These are phyloP conservation scores for Panthera leo DNA, from an alignment of 2,113 vertebrate species.

Conservation along the genomic window DNA sequence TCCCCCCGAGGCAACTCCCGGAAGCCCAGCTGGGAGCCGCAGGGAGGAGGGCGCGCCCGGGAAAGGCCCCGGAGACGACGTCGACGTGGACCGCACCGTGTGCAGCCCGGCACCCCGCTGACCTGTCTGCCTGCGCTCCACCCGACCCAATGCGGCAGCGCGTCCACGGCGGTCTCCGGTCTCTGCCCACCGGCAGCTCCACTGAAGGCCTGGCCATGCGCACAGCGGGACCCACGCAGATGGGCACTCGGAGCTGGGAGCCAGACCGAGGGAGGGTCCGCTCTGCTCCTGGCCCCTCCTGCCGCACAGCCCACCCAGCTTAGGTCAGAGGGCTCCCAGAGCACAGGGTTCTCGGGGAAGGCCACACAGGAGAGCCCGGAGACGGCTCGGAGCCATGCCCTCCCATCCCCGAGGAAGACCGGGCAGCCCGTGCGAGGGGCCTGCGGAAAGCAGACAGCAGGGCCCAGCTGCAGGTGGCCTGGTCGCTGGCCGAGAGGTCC, in stretches of 20 bases:
- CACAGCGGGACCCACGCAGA: not conserved
- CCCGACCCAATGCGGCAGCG: fast-evolving
- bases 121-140: not conserved
- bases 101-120: not conserved
- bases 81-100: not conserved
- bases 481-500: not conserved
- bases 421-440: not conserved
- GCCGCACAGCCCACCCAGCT: not conserved
- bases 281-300: not conserved
- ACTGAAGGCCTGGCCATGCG: not conserved
- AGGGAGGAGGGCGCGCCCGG: not conserved
- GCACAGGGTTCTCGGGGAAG: not conserved
- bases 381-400: fast-evolving
- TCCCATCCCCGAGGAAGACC: not conserved
- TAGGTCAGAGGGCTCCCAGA: not conserved
- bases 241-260: not conserved
- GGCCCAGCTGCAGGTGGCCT: not conserved
- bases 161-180: no score
- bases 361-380: not conserved
- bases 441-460: not conserved
- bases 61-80: not conserved
- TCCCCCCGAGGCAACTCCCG: not conserved
- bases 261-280: not conserved
- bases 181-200: no score
- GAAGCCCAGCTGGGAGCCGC: not conserved